phyloP scores from a whole-genome alignment of 2,113 vertebrate genomes.

The Bungarus multicinctus region DNA sequence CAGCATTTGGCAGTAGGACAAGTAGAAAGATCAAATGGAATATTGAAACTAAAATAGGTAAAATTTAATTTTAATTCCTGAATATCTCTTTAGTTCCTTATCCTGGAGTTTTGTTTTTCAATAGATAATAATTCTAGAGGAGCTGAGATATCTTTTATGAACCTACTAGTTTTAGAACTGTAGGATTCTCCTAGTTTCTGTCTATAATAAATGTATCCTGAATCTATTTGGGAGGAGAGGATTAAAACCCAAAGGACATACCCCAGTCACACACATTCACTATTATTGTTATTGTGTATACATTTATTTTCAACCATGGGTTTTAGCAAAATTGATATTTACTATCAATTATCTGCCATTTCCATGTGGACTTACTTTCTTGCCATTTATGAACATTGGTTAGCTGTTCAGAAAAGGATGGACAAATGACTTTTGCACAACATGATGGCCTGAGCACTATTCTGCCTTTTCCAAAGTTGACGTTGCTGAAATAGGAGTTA shows the following conservation, averaged over 20 bases:
- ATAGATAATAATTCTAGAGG: slow-evolving; percentile 38
- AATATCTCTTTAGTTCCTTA: not conserved
- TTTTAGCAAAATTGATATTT: not conserved
- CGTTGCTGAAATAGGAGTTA: not conserved
- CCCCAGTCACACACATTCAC: not conserved
- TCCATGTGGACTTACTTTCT: not conserved
- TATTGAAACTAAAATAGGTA: slow-evolving; percentile 33
- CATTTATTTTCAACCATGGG: not conserved
- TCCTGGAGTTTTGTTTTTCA: not conserved
- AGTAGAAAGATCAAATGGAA: slow-evolving; percentile 45
- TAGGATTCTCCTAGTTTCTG: slow-evolving; percentile 12
- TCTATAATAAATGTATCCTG: not conserved
- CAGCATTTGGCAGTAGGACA: slow-evolving; percentile 40
- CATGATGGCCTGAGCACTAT: not conserved
- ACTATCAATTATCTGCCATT: not conserved
- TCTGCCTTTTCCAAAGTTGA: not conserved
- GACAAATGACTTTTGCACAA: not conserved
- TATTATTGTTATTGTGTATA: not conserved
- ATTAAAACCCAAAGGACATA: not conserved
- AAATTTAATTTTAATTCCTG: slow-evolving; percentile 22
- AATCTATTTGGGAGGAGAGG: not conserved
- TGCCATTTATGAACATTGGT: not conserved
- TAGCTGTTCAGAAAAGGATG: not conserved
- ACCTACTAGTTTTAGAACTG: not conserved
- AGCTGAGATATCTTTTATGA: not conserved